Base-by-base conservation (phyloP, 2,888 invertebrate genomes). In the Brachyptera putata region DNA sequence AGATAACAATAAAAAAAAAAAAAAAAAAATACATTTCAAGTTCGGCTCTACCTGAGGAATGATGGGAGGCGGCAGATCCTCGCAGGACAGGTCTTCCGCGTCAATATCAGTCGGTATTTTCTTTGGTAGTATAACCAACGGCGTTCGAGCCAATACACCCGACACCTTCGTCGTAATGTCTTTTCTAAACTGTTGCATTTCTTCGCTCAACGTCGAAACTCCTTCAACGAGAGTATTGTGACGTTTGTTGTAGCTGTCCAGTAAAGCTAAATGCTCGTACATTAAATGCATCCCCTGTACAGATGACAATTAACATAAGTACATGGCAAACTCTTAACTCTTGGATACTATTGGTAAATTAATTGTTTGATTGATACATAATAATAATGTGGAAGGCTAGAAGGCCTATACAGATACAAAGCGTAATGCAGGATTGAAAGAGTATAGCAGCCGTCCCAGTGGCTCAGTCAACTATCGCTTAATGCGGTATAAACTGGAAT, bases 131-230 rank as follows among this genome's bases (percentile, higher is more conserved):
- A 87, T 79, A 63, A 83, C 81, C 1, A 92, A 75, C 0, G 95
- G 95, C 0, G 89, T 89, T 65, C 85, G 82, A 24, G 82, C 80
- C 41, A 92, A 75, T 1, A 90, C 86, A 50, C 81, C 80, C 63
- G 84, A 77, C 11, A 94, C 87, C 75, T 88, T 86, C 57, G 82
- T 80, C 25, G 81, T 79, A 50, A 95, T 86, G 73, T 86, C 86
- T 58, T 85, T 84, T 83, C 87, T 83, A 70, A 94, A 91, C 61
- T 83, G 81, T 11, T 80, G 73, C 68, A 95, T 86, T 68, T 88
- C 86, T 46, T 81, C 79, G 50, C 83, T 83, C 18, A 95, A 77
- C 49, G 80, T 79, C 13, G 81, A 76, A 0, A 91, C 85, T 49
- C 85, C 84, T 0, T 78, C 77, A 67, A 81, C 77, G 13, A 92